Evolutionary conservation across 92 coral and sea anemone species (phyloP).

Genomic region (Umimayanthus kanabou): DNA sequence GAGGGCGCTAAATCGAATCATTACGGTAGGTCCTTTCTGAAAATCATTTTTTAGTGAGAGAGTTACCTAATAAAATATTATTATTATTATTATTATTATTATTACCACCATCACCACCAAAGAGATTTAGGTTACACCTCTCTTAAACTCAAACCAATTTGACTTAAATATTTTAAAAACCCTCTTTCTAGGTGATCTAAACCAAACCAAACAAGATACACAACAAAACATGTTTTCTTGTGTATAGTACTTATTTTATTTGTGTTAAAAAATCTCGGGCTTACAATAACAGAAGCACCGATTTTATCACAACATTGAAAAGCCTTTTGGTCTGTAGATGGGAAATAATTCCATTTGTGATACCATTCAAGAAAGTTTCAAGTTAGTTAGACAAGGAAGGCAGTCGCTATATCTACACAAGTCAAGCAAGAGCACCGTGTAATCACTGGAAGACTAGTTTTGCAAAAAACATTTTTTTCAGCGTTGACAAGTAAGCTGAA

Average conservation of each 20-base stretch:
- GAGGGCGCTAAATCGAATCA: too few relatives aligned
- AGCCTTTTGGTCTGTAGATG: conserved; percentile 40
- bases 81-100: too few relatives aligned
- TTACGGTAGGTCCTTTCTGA: too few relatives aligned
- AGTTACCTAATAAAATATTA: too few relatives aligned
- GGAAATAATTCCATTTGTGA: background rate
- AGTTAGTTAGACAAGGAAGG: background rate
- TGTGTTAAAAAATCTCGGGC: conserved; percentile 41
- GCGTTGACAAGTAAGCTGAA: background rate
- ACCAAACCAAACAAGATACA: background rate
- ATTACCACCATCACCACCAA: too few relatives aligned
- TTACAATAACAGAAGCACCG: conserved; percentile 12
- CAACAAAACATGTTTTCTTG: background rate
- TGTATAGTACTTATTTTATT: conserved; percentile 24
- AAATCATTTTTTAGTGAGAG: too few relatives aligned
- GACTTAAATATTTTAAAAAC: background rate
- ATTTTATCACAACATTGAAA: conserved; percentile 31
- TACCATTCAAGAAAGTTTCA: background rate
- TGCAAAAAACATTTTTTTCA: too few relatives aligned
- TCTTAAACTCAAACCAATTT: too few relatives aligned
- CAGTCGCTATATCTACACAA: background rate
- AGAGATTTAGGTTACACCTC: too few relatives aligned
- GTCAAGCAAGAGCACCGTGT: background rate
- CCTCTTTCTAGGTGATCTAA: background rate
- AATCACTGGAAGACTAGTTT: too few relatives aligned